Evolutionary conservation across 2,113 vertebrate genomes (phyloP).

Genomic region (Podilymbus podiceps): DNA sequence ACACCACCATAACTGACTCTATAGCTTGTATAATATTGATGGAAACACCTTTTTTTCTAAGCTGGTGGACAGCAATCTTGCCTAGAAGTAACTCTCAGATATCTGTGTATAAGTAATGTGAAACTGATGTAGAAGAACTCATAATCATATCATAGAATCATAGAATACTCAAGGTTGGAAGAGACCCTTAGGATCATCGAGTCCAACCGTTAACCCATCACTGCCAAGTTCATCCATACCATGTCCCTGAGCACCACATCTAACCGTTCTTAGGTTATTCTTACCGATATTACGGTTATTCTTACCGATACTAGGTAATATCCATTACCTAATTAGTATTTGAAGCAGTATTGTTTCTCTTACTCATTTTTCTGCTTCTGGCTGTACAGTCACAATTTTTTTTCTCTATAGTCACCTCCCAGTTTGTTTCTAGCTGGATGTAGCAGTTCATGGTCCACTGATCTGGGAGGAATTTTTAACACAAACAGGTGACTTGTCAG

Average conservation of each 20-base stretch:
- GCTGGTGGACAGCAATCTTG: neutral
- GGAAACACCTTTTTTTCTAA: neutral
- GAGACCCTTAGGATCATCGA: no score
- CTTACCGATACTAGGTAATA: no score
- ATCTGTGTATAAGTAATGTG: neutral
- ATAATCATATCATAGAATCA: no score
- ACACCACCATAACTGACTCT: neutral
- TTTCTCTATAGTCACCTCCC: neutral
- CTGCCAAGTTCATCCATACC: no score
- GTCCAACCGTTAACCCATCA: no score
- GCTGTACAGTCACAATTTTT: neutral
- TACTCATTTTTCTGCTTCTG: neutral
- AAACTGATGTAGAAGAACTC: neutral
- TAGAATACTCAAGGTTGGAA: no score
- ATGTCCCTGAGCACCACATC: no score
- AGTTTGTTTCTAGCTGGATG: neutral
- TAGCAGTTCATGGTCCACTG: neutral
- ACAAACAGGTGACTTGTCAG: neutral
- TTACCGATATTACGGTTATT: no score
- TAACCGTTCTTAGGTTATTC: no score
- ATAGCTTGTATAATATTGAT: neutral
- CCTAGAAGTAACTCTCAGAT: neutral
- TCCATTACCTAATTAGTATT: neutral
- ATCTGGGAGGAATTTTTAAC: neutral
- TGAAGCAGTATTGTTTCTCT: neutral